Conservation (phyloP, 2,113 vertebrate species). For the Hydropotes inermis region DNA sequence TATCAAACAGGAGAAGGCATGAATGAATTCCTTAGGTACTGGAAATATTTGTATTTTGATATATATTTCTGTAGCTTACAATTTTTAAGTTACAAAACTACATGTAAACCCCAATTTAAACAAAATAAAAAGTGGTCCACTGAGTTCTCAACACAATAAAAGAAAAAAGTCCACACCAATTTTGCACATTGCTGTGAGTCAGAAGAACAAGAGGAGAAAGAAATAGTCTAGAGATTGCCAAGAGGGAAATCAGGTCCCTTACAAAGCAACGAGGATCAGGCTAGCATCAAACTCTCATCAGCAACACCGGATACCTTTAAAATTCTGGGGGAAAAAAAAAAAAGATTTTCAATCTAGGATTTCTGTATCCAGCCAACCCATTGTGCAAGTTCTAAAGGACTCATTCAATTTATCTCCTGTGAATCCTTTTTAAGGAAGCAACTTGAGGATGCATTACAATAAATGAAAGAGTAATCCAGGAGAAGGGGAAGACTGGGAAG, state of each 20-base stretch:
- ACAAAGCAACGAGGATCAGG: background rate
- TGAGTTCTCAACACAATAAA: background rate
- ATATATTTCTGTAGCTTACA: background rate
- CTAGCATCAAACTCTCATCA: background rate
- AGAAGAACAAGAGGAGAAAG: background rate
- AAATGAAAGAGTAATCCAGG: background rate
- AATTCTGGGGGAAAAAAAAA: conserved; percentile 15
- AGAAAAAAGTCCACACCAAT: background rate
- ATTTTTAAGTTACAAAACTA: background rate
- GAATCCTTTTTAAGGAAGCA: conserved; percentile 33
- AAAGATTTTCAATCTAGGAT: background rate
- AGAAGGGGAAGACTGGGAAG: background rate
- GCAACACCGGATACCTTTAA: background rate
- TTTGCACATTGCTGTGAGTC: background rate
- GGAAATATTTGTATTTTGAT: background rate
- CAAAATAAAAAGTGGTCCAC: background rate
- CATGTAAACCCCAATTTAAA: background rate
- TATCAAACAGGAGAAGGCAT: background rate
- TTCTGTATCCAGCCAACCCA: background rate
- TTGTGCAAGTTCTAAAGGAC: conserved; percentile 2
- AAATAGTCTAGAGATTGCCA: background rate
- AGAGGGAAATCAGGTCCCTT: background rate
- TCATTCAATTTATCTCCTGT: background rate
- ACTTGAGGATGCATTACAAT: background rate
- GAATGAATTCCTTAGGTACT: background rate